Conservation (phyloP, 2,797 vertebrate genomes). For the Urocyon cinereoargenteus region DNA sequence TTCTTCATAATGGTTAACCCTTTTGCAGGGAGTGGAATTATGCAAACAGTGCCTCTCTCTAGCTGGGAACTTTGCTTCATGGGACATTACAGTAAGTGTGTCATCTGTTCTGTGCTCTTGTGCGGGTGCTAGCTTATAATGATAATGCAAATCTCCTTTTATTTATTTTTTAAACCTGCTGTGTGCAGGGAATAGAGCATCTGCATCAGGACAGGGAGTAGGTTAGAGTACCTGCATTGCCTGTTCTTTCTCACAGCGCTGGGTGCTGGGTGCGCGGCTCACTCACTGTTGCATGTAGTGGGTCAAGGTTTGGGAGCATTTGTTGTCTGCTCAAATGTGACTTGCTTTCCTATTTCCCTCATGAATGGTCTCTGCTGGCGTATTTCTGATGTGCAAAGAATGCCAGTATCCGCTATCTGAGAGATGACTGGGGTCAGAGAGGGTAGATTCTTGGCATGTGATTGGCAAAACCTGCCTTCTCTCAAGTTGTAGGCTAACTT, state of each 20-base stretch:
- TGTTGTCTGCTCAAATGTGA: slow-evolving; percentile 90
- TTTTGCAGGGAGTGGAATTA: slow-evolving; percentile 91
- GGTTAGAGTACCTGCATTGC: slow-evolving; percentile 86
- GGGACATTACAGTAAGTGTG: slow-evolving; percentile 99
- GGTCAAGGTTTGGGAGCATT: slow-evolving; percentile 90
- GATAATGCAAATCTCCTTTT: slow-evolving; percentile 90
- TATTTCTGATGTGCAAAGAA: slow-evolving; percentile 91
- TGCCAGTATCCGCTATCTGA: slow-evolving; percentile 89
- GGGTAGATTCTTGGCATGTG: slow-evolving; percentile 90
- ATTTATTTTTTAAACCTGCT: slow-evolving; percentile 86
- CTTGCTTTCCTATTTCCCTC: slow-evolving; percentile 91
- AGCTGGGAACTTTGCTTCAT: slow-evolving; percentile 96
- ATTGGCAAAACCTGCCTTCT: slow-evolving; percentile 91
- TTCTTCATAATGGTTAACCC: slow-evolving; percentile 92
- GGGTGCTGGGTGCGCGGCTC: slow-evolving; percentile 86
- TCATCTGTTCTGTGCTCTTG: slow-evolving; percentile 96
- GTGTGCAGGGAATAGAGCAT: slow-evolving; percentile 85
- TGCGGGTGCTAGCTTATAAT: slow-evolving; percentile 88
- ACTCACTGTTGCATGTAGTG: slow-evolving; percentile 89
- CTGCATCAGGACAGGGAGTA: slow-evolving; percentile 86
- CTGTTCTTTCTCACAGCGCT: slow-evolving; percentile 85
- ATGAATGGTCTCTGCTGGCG: slow-evolving; percentile 90
- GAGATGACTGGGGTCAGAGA: slow-evolving; percentile 91
- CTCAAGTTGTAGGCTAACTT: slow-evolving; percentile 91
- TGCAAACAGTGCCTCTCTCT: slow-evolving; percentile 91